Base-by-base conservation (phyloP, 1,140 invertebrate genomes). In the Potamilus streckersoni region DNA sequence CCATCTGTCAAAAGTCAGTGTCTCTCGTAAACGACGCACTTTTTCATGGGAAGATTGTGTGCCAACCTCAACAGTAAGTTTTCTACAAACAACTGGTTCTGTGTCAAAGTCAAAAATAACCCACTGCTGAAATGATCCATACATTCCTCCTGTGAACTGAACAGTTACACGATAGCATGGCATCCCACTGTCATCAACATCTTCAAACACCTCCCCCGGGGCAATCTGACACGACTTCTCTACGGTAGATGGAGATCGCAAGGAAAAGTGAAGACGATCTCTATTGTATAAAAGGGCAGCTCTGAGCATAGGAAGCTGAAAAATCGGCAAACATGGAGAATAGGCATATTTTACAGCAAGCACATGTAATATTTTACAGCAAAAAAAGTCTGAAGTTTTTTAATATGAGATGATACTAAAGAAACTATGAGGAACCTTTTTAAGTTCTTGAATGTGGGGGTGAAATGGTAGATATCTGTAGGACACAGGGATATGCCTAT, bases 71-170 rank as follows among this genome's bases (percentile, higher is more conserved):
- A 88, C 85, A 14, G 80, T 74, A 23, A 88, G 62, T 67, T 87
- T 87, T 20, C 83, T 57, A n/a, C 83, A 77, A 19, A 88, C 60
- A 0, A 86, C 83, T 14, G 85, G 85, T 23, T 78, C 71, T 5
- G 23, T 38, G 27, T 85, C 86, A 78, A 88, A 88, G 76, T 87
- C 86, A 80, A 88, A 86, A 23, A 85, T 74, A 49, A 88, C 80
- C 85, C 85, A 86, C 74, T 88, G 87, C 61, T 75, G 83, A 63
- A 88, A 88, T 2, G 85, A 88, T 5, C 87, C 87, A 82, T 85
- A 87, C 84, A 86, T 87, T 38, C 83, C 82, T 1, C 82, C 85
- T 60, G 73, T 82, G 72, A 88, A 89, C 31, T 82, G 72, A 11
- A 89, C 79, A 49, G 74, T 69, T 2, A 86, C 80, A 61, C 63